Evolutionary conservation across 2,888 invertebrate species (phyloP).

Genomic region (Stictocephala bisonia): DNA sequence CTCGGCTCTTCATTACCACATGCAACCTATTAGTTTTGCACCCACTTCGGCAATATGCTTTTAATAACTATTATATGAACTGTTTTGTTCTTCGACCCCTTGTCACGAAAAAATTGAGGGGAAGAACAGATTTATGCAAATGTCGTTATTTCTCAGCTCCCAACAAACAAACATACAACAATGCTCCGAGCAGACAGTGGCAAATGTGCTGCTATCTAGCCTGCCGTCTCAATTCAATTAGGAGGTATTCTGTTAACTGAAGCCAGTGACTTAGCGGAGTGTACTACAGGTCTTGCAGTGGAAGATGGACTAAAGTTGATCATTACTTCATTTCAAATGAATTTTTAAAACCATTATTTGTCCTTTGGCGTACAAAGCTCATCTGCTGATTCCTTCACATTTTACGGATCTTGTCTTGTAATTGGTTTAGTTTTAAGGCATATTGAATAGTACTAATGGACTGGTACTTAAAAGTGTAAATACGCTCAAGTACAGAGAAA

Average conservation of each 20-base stretch:
- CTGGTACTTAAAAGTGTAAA: no score
- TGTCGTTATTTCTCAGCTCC: neutral
- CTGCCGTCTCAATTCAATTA: neutral
- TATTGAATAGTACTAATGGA: no score
- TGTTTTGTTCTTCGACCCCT: neutral
- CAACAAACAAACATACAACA: constrained; percentile 35
- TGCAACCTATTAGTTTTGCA: neutral
- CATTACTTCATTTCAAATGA: no score
- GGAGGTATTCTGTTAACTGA: constrained; percentile 32
- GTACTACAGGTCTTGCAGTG: no score
- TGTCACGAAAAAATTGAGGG: neutral
- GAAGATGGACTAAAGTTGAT: no score
- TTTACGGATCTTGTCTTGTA: no score
- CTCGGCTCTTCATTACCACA: constrained; percentile 1
- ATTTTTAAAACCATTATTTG: no score
- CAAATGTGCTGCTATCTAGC: constrained; percentile 15
- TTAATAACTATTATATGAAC: constrained; percentile 12
- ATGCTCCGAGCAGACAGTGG: neutral
- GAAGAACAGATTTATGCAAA: neutral
- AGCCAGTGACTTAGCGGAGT: constrained; percentile 9
- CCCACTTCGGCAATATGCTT: constrained; percentile 11
- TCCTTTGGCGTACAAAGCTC: no score
- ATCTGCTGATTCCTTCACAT: no score
- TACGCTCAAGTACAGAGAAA: no score
- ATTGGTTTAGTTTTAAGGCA: no score